Base-by-base conservation (phyloP, 1,140 invertebrate species). In the Whitmania pigra region DNA sequence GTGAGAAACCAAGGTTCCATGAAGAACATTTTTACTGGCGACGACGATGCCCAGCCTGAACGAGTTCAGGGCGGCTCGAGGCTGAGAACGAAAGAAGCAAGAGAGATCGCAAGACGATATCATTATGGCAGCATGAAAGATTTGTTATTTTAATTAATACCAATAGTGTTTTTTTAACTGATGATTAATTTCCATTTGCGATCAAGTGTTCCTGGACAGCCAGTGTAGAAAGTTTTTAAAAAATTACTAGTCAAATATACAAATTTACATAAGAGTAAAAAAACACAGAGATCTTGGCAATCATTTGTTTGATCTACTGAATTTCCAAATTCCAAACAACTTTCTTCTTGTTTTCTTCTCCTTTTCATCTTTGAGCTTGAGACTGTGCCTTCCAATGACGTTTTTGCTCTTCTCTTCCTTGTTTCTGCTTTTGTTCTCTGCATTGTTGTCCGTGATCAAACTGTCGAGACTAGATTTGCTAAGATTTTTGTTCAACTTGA, bases 1-100 rank as follows among this genome's bases (percentile, higher is more conserved):
- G 49, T 63, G 20, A 66, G 43, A 22, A 67, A 71, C 13, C 69
- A 70, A 49, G 73, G 73, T 20, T 70, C 69, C 29, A 71, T 71
- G 20, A 70, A 70, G 40, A 13, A 70, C 31, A 27, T 36, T 53
- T 53, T 70, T 15, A 25, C 31, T 43, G 49, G 25, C 36, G 20
- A 2, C 25, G 43, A 25, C 3, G 15, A 49, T 25, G 20, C 17
- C n/a, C 22, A 18, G 20, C 15, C 15, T 22, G 69, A n/a, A 2
- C 15, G 15, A 25, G 22, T 17, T 25, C 29, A 49, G 69, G 69
- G 43, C 15, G 0, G 22, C 17, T 3, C 0, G 20, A n/a, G 36
- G 20, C 69, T 70, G 43, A 70, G n/a, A 53, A 11, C 43, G n/a
- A 25, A 22, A 20, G 69, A 70, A 53, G 69, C 69, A 25, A 36